Conservation (phyloP, 1,140 invertebrate species). For the Rhopalosiphum padi region DNA sequence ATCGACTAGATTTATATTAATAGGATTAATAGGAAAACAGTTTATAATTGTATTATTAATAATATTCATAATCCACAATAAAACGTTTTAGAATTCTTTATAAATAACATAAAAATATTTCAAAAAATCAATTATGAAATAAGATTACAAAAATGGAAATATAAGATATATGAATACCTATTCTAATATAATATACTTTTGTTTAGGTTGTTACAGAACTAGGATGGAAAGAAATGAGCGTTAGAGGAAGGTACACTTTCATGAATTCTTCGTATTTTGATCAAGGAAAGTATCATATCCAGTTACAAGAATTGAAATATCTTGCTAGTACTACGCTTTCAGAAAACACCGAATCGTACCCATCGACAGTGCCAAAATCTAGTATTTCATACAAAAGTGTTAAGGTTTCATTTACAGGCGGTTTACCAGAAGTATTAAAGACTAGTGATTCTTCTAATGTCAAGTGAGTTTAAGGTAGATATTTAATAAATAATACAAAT, state of each 20-base stretch:
- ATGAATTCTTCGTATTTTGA: constrained; percentile 36
- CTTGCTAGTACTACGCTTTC: constrained; percentile 12
- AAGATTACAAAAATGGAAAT: neutral
- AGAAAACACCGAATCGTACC: constrained; percentile 28
- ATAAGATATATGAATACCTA: neutral
- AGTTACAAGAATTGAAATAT: constrained; percentile 35
- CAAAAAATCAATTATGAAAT: neutral
- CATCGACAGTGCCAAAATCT: constrained; percentile 33
- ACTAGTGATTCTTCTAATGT: constrained; percentile 30
- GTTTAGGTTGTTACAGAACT: constrained; percentile 29
- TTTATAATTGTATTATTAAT: neutral
- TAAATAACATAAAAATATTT: neutral
- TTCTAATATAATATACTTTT: neutral
- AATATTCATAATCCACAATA: neutral
- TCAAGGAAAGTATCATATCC: constrained; percentile 50
- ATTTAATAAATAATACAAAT: neutral
- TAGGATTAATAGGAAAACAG: no score
- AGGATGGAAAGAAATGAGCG: constrained; percentile 36
- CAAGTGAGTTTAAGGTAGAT: constrained; percentile 27
- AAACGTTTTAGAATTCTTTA: no score
- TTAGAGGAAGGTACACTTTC: constrained; percentile 47
- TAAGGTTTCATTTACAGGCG: constrained; percentile 7
- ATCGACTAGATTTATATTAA: no score
- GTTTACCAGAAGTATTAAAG: constrained; percentile 29
- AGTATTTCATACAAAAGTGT: constrained; percentile 40